Conservation (phyloP, 2,113 vertebrate genomes). For the Pandion haliaetus region DNA sequence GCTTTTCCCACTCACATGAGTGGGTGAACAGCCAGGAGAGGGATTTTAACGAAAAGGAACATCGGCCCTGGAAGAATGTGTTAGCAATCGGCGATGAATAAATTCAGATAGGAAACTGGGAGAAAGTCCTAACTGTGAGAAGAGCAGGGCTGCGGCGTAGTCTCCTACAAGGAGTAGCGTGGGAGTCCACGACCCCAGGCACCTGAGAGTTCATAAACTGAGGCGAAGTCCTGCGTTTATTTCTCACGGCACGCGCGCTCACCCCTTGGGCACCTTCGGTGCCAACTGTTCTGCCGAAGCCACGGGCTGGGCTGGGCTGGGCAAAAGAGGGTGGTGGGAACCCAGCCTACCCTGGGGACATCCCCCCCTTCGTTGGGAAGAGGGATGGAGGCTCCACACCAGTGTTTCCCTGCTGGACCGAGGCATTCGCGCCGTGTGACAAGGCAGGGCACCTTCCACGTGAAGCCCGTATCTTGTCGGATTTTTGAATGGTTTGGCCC, state of each 20-base stretch:
- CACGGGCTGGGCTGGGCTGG: not conserved
- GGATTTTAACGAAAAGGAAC: not conserved
- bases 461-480: too few relatives aligned
- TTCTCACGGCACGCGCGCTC: fast-evolving
- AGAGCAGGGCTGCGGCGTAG: fast-evolving
- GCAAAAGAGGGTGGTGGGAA: not conserved
- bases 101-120: not conserved
- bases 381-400: not conserved
- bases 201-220: not conserved
- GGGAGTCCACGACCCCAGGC: not conserved
- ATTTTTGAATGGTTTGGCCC: not conserved
- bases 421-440: fast-evolving
- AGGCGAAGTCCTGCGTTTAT: too few relatives aligned
- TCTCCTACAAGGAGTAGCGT: not conserved
- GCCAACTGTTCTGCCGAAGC: not conserved
- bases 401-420: fast-evolving
- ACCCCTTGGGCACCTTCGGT: not conserved
- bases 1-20: not conserved
- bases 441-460: not conserved
- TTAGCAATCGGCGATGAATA: not conserved
- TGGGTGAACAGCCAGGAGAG: not conserved
- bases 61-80: fast-evolving
- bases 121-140: not conserved
- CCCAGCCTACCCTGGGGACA: fast-evolving
- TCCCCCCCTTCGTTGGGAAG: not conserved